Percentiles rank a stretch among this genome's conserved stretches.
phyloP scores from a whole-genome alignment of 2,113 vertebrate species.

The Vombatus ursinus region DNA sequence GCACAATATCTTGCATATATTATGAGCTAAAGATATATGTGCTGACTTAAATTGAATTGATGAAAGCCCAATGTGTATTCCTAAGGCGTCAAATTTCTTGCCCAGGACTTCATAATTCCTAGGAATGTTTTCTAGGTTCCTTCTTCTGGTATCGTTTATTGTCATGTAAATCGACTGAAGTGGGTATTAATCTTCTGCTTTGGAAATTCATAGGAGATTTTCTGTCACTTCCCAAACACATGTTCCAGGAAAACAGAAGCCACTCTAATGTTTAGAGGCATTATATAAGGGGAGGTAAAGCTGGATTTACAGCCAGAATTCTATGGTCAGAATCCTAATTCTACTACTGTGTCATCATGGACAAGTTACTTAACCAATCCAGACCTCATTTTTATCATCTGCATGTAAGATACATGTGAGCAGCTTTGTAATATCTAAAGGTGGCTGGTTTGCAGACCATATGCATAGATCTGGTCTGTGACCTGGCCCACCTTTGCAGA shows the following conservation, averaged over 20 bases:
- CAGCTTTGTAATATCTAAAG: too few species aligned
- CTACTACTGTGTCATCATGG: not conserved
- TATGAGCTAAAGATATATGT: not conserved
- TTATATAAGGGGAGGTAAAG: not conserved
- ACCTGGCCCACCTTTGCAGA: not conserved
- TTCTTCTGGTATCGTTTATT: not conserved
- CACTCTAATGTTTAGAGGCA: not conserved
- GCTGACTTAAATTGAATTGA: not conserved
- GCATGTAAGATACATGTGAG: not conserved
- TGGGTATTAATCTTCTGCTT: not conserved
- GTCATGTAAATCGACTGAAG: not conserved
- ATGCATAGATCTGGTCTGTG: not conserved
- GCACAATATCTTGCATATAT: not conserved
- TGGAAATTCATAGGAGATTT: not conserved
- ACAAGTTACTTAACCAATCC: not conserved
- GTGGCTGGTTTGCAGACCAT: not conserved
- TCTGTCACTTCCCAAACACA: not conserved
- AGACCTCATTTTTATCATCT: not conserved
- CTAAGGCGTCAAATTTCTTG: not conserved
- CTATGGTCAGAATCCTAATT: not conserved
- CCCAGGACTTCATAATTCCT: not conserved
- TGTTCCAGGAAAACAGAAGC: not conserved
- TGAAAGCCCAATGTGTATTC: not conserved
- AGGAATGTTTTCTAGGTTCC: not conserved
- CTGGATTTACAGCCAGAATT: not conserved